Percentiles rank a stretch among this genome's conserved stretches.
These are phyloP conservation scores for Keiferia lycopersicella DNA, from an alignment of 2,888 invertebrate genomes.

Conservation along the genomic window DNA sequence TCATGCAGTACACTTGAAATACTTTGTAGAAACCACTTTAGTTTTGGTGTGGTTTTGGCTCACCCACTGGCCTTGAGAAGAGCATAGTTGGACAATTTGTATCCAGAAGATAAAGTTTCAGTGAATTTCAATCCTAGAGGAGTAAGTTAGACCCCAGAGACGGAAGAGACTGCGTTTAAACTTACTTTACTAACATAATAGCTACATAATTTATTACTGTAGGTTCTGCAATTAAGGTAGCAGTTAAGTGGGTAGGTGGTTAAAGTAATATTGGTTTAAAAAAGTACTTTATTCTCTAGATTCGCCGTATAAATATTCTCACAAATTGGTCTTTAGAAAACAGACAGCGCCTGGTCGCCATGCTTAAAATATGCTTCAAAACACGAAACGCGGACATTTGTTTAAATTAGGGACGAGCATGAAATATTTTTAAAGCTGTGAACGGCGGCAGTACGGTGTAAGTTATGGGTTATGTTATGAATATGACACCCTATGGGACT, in stretches of 20 bases:
- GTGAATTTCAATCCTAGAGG: background rate
- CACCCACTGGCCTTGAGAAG: background rate
- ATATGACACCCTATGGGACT: slow-evolving; percentile 17
- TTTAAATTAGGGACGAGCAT: slow-evolving; percentile 8
- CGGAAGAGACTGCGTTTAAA: background rate
- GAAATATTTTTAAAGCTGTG: slow-evolving; percentile 2
- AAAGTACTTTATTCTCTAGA: too few relatives aligned
- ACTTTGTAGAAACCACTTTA: background rate
- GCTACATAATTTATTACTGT: background rate
- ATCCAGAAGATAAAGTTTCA: slow-evolving; percentile 8
- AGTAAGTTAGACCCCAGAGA: background rate
- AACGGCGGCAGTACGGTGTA: background rate
- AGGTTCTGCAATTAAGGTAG: background rate
- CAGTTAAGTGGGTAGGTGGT: too few relatives aligned
- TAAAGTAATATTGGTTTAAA: too few relatives aligned
- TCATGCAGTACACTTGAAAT: background rate
- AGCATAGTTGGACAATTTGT: slow-evolving; percentile 8
- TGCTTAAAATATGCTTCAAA: background rate
- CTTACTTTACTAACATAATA: background rate
- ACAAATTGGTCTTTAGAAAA: slow-evolving; percentile 1
- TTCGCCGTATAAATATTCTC: background rate
- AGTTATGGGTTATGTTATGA: too few relatives aligned
- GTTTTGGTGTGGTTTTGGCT: background rate
- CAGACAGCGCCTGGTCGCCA: slow-evolving; percentile 1
- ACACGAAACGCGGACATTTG: slow-evolving; percentile 15